Evolutionary conservation across 2,888 invertebrate species (phyloP).

Genomic region (Aricia artaxerxes): DNA sequence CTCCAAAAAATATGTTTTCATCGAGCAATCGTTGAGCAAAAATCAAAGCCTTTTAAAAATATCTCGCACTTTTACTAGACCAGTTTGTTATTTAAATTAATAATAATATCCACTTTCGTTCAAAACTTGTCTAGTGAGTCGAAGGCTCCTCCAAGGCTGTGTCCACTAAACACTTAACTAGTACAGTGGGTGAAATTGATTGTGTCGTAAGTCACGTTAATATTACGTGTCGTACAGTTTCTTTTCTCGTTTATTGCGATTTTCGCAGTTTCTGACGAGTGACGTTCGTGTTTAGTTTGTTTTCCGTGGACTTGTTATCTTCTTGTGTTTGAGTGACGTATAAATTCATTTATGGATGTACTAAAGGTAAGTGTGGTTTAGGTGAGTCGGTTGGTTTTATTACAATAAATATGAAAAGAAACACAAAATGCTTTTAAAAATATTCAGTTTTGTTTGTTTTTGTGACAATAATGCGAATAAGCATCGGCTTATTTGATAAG

Average conservation of each 20-base stretch:
- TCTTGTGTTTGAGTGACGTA: not conserved
- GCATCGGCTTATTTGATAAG: not conserved
- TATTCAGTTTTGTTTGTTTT: not conserved
- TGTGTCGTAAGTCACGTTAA: not conserved
- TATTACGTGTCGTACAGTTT: slow-evolving; percentile 14
- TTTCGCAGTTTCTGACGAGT: not conserved
- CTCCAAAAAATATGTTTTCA: no score
- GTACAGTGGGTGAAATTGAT: slow-evolving; percentile 16
- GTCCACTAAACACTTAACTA: not conserved
- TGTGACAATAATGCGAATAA: not conserved
- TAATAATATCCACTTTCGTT: not conserved
- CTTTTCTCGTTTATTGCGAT: slow-evolving; percentile 11
- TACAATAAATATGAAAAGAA: not conserved
- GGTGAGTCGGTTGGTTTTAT: not conserved
- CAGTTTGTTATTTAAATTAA: not conserved
- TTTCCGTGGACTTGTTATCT: not conserved
- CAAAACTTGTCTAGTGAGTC: not conserved
- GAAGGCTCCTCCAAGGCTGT: not conserved
- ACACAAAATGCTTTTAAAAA: not conserved
- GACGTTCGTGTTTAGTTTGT: slow-evolving; percentile 11
- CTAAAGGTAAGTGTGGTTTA: not conserved
- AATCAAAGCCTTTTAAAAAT: no score
- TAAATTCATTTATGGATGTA: not conserved
- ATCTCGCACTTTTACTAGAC: not conserved
- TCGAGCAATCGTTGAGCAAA: no score